Evolutionary conservation across 1,140 invertebrate species (phyloP), one percentile per base, ranked within the genome.

Genomic region (Drosophila santomea): DNA sequence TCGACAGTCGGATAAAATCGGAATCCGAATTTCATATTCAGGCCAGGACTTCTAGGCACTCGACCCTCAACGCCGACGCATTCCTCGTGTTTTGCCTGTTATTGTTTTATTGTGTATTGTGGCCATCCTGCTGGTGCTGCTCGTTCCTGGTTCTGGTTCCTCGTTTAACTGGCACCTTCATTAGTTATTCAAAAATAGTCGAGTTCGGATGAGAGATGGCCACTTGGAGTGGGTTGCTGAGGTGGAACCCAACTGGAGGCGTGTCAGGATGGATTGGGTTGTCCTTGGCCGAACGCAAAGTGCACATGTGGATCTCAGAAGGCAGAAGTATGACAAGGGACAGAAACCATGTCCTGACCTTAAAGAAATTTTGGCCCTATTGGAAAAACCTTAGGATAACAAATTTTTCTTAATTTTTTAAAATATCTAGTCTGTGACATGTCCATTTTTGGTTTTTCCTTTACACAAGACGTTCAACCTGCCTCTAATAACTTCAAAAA

Each of bases 151-250:
- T 17, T 17, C 17, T 17, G 0, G 0, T 86, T 47, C 50, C 54
- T 67, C 62, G 54, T 86, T 74, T 81, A 78, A 73, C 66, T 82
- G 83, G 79, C 83, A 86, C 83, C 83, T 86, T 88, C 83, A 86
- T 86, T 86, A 86, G 83, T 88, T 86, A 86, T 86, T 86, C 83
- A 86, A 88, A 86, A 86, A 86, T 88, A 67, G 83, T 86, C 48
- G 71, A 81, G 82, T 50, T 63, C 39, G 48, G 67, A 64, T 14
- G 36, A 45, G 38, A 15, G 32, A 32, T 41, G 45, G 12, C 11
- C 14, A 48, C n/a, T 15, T 25, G 43, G 47, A 48, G 44, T 36
- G 58, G 12, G 47, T 17, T 0, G 4, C 28, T 1, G 55, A 61
- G 57, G 38, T 60, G 69, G 51, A 67, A 54, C 82, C 74, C 82